phyloP scores from a whole-genome alignment of 2,888 invertebrate species.

The Vesta saturnalis region DNA sequence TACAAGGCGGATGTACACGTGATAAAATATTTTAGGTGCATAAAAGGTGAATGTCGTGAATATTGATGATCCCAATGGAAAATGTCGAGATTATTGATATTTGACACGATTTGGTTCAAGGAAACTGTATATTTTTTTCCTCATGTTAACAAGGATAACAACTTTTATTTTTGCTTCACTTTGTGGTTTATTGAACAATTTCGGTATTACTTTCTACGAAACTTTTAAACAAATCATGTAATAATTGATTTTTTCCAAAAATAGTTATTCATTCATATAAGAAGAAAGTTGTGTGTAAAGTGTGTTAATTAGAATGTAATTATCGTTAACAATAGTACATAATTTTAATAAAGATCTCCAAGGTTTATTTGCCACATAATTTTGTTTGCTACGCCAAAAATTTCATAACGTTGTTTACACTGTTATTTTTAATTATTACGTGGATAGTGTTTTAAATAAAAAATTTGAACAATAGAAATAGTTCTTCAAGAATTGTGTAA shows the following conservation, averaged over 20 bases:
- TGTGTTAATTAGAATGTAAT: conserved; percentile 7
- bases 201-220: background rate
- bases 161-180: background rate
- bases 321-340: background rate
- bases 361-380: conserved; percentile 5
- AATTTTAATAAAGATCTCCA: background rate
- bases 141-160: background rate
- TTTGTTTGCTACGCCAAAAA: background rate
- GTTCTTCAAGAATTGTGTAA: too few relatives aligned
- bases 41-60: conserved; percentile 2
- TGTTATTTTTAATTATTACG: background rate
- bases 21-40: background rate
- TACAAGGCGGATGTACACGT: background rate
- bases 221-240: background rate
- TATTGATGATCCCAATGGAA: conserved; percentile 8
- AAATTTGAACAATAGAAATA: background rate
- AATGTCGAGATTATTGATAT: conserved; percentile 16
- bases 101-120: conserved; percentile 24
- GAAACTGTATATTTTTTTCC: background rate
- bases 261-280: conserved; percentile 2
- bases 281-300: conserved; percentile 11
- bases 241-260: background rate
- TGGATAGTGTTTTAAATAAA: background rate
- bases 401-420: background rate
- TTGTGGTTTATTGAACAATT: background rate